Base-by-base conservation (phyloP, 2,113 vertebrate species). In the Turdus rufiventris region DNA sequence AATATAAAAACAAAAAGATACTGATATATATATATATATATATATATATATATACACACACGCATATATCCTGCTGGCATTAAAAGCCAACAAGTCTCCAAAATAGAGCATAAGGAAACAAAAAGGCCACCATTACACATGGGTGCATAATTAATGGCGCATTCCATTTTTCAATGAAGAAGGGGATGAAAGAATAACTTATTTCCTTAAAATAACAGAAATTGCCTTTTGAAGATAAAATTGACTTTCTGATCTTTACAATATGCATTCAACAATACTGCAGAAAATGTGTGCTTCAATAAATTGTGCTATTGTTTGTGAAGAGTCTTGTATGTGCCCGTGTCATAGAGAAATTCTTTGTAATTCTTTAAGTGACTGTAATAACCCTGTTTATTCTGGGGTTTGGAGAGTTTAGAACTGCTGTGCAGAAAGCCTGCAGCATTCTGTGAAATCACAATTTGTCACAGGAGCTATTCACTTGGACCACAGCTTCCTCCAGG, bases 121-220 rank as follows among this genome's bases (percentile, higher is more conserved):
- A 85, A 86, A 81, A 89, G n/a, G 3, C 48, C 34, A 21, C 47
- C 56, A 51, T 51, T 80, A 91, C n/a, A 42, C 25, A 48, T 40
- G 2, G 16, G 1, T 0, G 0, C 14, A 53, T 79, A 82, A 74
- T 56, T 80, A 89, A 40, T 56, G 10, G 11, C 45, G 8, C 25
- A 57, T 78, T 86, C 36, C 7, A 47, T 36, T 86, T 89, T 88
- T 92, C 34, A 50, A 14, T 76, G 40, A 29, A 87, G 29, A 86
- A 40, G 40, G 9, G 15, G 15, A 48, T 89, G 31, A 87, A 92
- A 87, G 80, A 75, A 72, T 63, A 72, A 5, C 0, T 0, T 48
- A 17, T 81, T 47, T 74, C 65, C 25, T 85, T 61, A 68, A 93
- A 81, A 81, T 50, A 47, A 75, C 16, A 91, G 23, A 78, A 53